Base-by-base conservation (phyloP, 2,888 invertebrate species). In the Elysia crispata region DNA sequence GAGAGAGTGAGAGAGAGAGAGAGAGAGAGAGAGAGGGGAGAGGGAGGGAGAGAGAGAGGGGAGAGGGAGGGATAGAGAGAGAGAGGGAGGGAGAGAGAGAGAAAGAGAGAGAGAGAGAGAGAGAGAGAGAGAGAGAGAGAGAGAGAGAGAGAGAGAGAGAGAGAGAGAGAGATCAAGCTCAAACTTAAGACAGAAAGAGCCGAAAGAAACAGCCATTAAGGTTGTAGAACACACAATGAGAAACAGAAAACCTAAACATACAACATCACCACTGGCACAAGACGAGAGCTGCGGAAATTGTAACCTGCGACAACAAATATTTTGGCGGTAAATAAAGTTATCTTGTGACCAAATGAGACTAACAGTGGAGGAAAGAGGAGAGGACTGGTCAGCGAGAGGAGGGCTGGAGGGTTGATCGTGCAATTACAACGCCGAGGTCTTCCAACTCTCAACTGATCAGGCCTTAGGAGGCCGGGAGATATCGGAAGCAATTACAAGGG, bases 311-410 rank as follows among this genome's bases (percentile, higher is more conserved):
- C 69, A 82, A 81, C 83, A 84, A 84, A 84, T 84, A 83, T 84
- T 84, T 82, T 84, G 79, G 84, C 77, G 79, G 76, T 82, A 83
- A 83, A 83, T 82, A 84, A 83, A 82, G 82, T 78, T 77, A 84
- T 84, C 69, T 41, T 41, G 41, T 41, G 41, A 11, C 41, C 41
- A 41, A 41, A 41, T 41, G 41, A 41, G 41, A 41, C 41, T 41
- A 41, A 41, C 41, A 41, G 41, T 11, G 41, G 41, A 41, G 41
- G 41, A 41, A 41, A 41, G 41, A 41, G 41, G 41, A 41, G 41
- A 41, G 41, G 41, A 41, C 41, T 41, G 41, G 41, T 41, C 41
- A 41, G 41, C 41, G 41, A 23, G 57, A 31, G 15, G 70, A 31
- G 23, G 31, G 60, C 60, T 25, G 50, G 41, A 41, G 70, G 28